phyloP scores from a whole-genome alignment of 2,888 invertebrate genomes.

The Perizoma affinitatum region DNA sequence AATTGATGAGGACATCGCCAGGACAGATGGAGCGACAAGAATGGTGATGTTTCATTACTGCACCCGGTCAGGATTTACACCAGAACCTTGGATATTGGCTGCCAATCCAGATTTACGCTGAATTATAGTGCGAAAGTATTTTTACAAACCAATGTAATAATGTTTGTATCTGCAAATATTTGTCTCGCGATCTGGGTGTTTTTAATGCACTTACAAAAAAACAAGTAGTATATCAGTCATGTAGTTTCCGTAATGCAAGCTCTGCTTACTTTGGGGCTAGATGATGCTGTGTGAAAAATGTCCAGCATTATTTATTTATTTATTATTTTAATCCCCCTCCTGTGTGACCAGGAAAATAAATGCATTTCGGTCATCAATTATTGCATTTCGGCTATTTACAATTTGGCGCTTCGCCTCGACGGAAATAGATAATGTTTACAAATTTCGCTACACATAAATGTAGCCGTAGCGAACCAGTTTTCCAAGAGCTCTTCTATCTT shows the following conservation, averaged over 20 bases:
- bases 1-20: slow-evolving; percentile 19
- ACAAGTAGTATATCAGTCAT: no score
- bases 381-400: slow-evolving; percentile 44
- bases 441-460: slow-evolving; percentile 29
- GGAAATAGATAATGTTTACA: slow-evolving; percentile 53
- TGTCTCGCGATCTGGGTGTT: no score
- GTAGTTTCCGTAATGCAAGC: no score
- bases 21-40: slow-evolving; percentile 18
- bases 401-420: slow-evolving; percentile 47
- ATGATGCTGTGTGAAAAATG: no score
- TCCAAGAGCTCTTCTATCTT: slow-evolving; percentile 9
- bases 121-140: not conserved
- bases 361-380: slow-evolving; percentile 38
- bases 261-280: no score
- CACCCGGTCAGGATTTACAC: slow-evolving; percentile 17
- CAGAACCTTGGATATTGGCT: not conserved
- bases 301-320: no score
- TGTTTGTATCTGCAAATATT: no score
- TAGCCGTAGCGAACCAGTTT: slow-evolving; percentile 14
- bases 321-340: no score
- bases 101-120: not conserved
- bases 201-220: no score
- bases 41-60: slow-evolving; percentile 3
- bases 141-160: not conserved
- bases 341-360: slow-evolving; percentile 15